Conservation (phyloP, 2,797 vertebrate species). For the Sarcophilus harrisii region DNA sequence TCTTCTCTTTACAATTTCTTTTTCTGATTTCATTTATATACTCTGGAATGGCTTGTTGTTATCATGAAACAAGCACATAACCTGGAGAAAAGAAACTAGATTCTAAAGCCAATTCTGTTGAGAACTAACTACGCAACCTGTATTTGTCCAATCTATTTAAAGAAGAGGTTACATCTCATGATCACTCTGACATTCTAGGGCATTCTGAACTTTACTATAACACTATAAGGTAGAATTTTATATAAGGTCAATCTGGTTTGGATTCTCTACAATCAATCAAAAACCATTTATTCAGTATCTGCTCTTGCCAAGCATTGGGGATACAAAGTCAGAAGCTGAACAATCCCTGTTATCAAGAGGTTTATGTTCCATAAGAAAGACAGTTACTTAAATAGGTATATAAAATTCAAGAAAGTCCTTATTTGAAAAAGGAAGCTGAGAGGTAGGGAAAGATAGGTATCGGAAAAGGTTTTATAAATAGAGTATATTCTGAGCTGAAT, state of each 20-base stretch:
- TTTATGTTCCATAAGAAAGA: background rate
- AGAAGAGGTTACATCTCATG: background rate
- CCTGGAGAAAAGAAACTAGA: background rate
- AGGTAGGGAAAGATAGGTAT: background rate
- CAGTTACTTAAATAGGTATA: background rate
- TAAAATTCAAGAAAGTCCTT: background rate
- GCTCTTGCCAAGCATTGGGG: background rate
- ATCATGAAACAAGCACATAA: background rate
- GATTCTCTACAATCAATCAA: constrained; percentile 23
- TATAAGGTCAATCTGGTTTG: background rate
- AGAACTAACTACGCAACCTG: background rate
- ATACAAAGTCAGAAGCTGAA: background rate
- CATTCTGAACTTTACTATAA: background rate
- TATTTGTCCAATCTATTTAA: background rate
- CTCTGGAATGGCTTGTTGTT: background rate
- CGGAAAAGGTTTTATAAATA: background rate
- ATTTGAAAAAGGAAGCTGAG: background rate
- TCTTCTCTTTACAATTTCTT: background rate
- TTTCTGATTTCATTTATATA: background rate
- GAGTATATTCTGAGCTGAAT: background rate
- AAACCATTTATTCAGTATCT: background rate
- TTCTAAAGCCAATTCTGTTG: background rate
- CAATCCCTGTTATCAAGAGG: background rate
- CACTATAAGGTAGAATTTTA: background rate
- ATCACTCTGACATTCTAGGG: background rate